A percentile compares a stretch with the other conserved stretches of the same genome.
Evolutionary conservation across 2,888 invertebrate genomes (phyloP).

Genomic region (Desoria tigrina): DNA sequence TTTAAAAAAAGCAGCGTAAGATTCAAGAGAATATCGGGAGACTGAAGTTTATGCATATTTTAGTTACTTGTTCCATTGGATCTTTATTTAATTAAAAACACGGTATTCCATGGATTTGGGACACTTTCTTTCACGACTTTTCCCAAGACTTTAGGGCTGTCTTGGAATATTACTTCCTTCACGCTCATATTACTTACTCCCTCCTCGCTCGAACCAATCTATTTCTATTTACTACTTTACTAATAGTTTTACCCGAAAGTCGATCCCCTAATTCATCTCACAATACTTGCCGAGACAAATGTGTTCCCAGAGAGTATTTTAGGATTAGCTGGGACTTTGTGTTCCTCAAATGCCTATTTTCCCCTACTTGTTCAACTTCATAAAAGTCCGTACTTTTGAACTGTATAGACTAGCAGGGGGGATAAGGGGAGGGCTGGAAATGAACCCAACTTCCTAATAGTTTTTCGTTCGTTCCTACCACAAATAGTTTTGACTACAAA

Average conservation of each 20-base stretch:
- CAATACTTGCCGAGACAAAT: constrained; percentile 21
- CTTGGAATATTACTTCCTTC: constrained; percentile 2
- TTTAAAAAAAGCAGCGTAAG: too few relatives aligned
- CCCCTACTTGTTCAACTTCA: constrained; percentile 3
- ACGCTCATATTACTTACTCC: background rate
- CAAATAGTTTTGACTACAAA: too few relatives aligned
- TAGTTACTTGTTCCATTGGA: constrained; percentile 38
- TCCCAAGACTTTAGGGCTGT: constrained; percentile 11
- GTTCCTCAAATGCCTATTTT: constrained; percentile 5
- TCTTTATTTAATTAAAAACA: constrained; percentile 48
- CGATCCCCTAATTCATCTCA: constrained; percentile 26
- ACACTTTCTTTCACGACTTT: constrained; percentile 12
- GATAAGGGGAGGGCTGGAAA: background rate
- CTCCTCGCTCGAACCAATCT: constrained; percentile 3
- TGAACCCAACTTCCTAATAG: background rate
- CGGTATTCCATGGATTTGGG: constrained; percentile 16
- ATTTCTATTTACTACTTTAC: constrained; percentile 25
- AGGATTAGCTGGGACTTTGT: constrained; percentile 15
- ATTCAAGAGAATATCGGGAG: too few relatives aligned
- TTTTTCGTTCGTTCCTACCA: background rate
- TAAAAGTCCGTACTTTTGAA: constrained; percentile 1
- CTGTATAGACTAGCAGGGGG: background rate
- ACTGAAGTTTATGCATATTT: too few relatives aligned
- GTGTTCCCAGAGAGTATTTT: constrained; percentile 20
- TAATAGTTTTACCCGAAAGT: constrained; percentile 9